These are phyloP conservation scores for Chrysemys picta DNA, from an alignment of 2,113 vertebrate species.

Conservation along the genomic window DNA sequence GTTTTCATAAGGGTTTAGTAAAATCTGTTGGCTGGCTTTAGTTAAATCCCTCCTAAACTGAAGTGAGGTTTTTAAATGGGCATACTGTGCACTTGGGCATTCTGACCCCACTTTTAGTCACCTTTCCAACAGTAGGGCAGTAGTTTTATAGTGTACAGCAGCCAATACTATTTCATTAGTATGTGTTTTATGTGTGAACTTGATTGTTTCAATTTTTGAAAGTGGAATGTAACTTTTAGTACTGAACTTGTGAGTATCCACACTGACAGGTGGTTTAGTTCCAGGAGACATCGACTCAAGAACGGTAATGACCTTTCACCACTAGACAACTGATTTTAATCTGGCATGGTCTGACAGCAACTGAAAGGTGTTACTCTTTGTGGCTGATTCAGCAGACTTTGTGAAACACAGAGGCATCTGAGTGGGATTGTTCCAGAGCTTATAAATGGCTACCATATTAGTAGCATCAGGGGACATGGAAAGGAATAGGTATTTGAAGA, in stretches of 20 bases:
- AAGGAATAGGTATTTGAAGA: neutral
- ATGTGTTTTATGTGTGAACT: neutral
- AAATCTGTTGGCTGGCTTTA: neutral
- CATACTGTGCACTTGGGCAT: neutral
- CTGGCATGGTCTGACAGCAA: neutral
- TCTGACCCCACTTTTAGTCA: neutral
- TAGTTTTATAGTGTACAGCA: neutral
- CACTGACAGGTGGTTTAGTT: neutral
- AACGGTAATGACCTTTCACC: constrained; percentile 1
- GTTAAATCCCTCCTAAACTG: neutral
- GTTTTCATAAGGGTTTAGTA: neutral
- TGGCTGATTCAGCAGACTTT: neutral
- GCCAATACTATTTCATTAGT: neutral
- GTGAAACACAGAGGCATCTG: neutral
- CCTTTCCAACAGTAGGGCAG: neutral
- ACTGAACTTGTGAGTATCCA: neutral
- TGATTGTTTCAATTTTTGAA: neutral
- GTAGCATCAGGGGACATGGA: neutral
- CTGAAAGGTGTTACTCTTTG: neutral
- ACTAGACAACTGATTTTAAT: constrained; percentile 14
- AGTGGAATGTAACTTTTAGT: neutral
- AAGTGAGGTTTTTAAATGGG: neutral
- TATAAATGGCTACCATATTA: constrained; percentile 8
- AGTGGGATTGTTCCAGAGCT: neutral
- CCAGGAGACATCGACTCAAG: neutral